Evolutionary conservation across 2,888 invertebrate species (phyloP), one percentile per base, ranked within the genome.

Genomic region (Coleophora flavipennella): DNA sequence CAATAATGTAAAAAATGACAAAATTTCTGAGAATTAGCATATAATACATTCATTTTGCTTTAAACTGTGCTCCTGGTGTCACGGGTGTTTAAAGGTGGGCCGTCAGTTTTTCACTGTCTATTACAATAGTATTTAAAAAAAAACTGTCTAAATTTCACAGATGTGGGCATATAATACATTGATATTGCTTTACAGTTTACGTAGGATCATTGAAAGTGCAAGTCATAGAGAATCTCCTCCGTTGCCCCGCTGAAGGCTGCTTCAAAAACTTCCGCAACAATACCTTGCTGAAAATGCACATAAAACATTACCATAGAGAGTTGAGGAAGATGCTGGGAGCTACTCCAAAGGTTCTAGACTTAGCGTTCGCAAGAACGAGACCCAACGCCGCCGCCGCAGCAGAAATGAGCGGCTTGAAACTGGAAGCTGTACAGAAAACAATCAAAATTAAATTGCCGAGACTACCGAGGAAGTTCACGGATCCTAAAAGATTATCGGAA

Each of bases 251-350:
- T 35, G 91, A 92, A 45, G 91, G 91, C 1, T 97, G 97, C 64
- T 89, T 87, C 37, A 97, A 97, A 73, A 92, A 91, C 53, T 97
- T 96, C 66, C 88, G 97, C 4, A 96, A 96, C 63, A 95, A 96
- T 62, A 95, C 93, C 46, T 87, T 97, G 36, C 80, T 97, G 8
- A 92, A 93, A 77, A 96, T 96, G 90, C 97, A 97, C 66, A 92
- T 97, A 32, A 97, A 97, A 61, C 96, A 97, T 69, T 97, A 97
- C 70, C 97, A 97, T 73, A 89, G 91, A 1, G 93, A 94, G 49
- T 87, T 92, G 42, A 88, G 89, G 1, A 90, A 92, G 44, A 65
- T 89, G 67, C 76, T 94, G 49, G 94, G 93, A 2, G 88, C 88
- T 0, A 93, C 94, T 0, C 94, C 95, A 1, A 95, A 95, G 70